Percentiles rank a stretch among this genome's conserved stretches.
phyloP scores from a whole-genome alignment of 2,888 invertebrate species.

The Trypoxylon attenuatum region DNA sequence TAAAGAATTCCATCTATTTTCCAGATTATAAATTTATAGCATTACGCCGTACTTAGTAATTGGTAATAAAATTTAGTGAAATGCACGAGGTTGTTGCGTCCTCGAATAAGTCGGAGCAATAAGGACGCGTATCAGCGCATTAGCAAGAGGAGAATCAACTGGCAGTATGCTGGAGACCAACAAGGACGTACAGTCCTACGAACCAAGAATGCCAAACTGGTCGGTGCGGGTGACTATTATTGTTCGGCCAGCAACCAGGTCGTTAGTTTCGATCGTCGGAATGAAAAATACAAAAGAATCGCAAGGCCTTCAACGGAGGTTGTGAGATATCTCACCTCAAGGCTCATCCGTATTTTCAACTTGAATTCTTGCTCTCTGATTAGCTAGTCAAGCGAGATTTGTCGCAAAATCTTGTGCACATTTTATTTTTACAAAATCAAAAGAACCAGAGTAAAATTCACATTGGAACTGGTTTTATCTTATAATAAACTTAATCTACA shows the following conservation, averaged over 20 bases:
- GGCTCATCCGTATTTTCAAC: neutral
- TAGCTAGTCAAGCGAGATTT: too few species aligned
- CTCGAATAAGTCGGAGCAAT: slow-evolving; percentile 4
- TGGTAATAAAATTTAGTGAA: too few species aligned
- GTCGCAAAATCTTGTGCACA: neutral
- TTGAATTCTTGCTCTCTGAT: neutral
- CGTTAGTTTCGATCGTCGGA: slow-evolving; percentile 5
- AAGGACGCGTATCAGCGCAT: neutral
- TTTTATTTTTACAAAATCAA: too few species aligned
- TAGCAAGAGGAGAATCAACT: slow-evolving; percentile 12
- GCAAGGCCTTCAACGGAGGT: slow-evolving; percentile 9
- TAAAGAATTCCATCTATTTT: too few species aligned
- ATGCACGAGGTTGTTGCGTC: slow-evolving; percentile 19
- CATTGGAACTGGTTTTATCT: too few species aligned
- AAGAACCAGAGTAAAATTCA: too few species aligned
- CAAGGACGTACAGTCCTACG: slow-evolving; percentile 38
- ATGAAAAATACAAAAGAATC: slow-evolving; percentile 21
- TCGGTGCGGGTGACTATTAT: slow-evolving; percentile 21
- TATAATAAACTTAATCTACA: too few species aligned
- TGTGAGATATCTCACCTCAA: neutral
- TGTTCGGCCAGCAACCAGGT: slow-evolving; percentile 6
- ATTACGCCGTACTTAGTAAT: neutral
- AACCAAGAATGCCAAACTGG: slow-evolving; percentile 34
- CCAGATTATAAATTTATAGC: neutral
- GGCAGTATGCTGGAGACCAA: slow-evolving; percentile 3